Base-by-base conservation (phyloP, 2,888 invertebrate genomes). In the Eupithecia inturbata region DNA sequence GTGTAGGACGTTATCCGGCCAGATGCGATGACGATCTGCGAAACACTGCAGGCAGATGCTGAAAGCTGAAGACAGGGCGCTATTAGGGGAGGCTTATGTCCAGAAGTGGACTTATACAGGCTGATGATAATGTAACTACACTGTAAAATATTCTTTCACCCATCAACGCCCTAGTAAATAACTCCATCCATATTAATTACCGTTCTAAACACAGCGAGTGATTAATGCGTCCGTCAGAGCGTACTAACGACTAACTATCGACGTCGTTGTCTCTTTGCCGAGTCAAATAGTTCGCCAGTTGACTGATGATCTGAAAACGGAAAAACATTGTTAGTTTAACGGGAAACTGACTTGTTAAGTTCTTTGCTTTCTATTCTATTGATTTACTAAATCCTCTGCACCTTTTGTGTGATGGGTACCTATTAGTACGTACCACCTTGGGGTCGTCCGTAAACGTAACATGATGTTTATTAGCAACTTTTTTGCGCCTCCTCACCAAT, bases 231-330 rank as follows among this genome's bases (percentile, higher is more conserved):
- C 70, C 67, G 66, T 75, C 73, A 72, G 71, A 57, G 68, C 78
- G 77, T 64, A 72, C 78, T 81, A 81, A 81, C 78, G 80, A 81
- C 78, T 77, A 62, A 72, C 68, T 78, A 78, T 78, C 76, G 68
- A 67, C 77, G 75, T 49, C 75, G 75, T 60, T 68, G 71, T 72
- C 73, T 73, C 75, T 76, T 73, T 72, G 73, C 53, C 22, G 68
- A 72, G 74, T 73, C 76, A 74, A 76, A 74, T 74, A 74, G 76
- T 74, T 78, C 67, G 68, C 63, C 49, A 41, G 63, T 74, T 73
- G 78, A 73, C 68, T 74, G 72, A 74, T 74, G 77, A 73, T 62
- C 57, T 57, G 45, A 36, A 63, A 71, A 63, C 41, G 28, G 60
- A 57, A 41, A 57, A 63, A 66, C 66, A 66, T 66, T 66, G 64